phyloP scores from a whole-genome alignment of 2,888 invertebrate species.

The Torymus texanus region DNA sequence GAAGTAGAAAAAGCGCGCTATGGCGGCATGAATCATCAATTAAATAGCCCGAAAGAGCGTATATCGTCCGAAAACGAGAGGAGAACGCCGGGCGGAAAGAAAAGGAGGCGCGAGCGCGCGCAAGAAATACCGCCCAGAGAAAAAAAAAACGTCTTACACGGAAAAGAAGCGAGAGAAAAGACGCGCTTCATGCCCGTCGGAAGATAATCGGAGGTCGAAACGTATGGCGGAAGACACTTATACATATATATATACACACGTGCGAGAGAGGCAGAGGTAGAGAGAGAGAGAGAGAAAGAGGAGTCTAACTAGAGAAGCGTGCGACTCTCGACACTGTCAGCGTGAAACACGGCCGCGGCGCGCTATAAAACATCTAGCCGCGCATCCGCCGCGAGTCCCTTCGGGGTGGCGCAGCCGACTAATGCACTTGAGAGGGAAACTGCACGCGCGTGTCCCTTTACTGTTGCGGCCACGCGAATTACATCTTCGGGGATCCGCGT shows the following conservation, averaged over 20 bases:
- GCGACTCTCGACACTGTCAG: conserved; percentile 54
- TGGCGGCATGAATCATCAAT: conserved; percentile 61
- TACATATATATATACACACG: background rate
- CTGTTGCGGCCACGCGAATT: conserved; percentile 36
- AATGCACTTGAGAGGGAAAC: conserved; percentile 10
- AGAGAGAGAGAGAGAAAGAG: background rate
- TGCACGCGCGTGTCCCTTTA: conserved; percentile 37
- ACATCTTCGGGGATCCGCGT: conserved; percentile 31
- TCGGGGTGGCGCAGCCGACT: conserved; percentile 2
- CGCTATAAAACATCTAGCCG: conserved; percentile 50
- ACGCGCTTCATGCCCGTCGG: conserved; percentile 38
- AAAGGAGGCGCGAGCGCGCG: background rate
- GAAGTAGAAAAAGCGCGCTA: conserved; percentile 32
- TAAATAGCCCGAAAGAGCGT: conserved; percentile 45
- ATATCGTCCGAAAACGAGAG: conserved; percentile 21
- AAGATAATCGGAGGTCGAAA: conserved; percentile 51
- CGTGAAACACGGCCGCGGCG: conserved; percentile 48
- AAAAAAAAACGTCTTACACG: background rate
- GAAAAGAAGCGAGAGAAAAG: background rate
- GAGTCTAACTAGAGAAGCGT: conserved; percentile 53
- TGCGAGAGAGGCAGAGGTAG: too few species aligned
- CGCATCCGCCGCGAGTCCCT: background rate
- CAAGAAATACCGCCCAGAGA: background rate
- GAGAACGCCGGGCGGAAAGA: background rate
- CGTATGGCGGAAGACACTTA: conserved; percentile 49